Evolutionary conservation across 2,797 vertebrate species (phyloP).

Genomic region (Centropyge bicolor): DNA sequence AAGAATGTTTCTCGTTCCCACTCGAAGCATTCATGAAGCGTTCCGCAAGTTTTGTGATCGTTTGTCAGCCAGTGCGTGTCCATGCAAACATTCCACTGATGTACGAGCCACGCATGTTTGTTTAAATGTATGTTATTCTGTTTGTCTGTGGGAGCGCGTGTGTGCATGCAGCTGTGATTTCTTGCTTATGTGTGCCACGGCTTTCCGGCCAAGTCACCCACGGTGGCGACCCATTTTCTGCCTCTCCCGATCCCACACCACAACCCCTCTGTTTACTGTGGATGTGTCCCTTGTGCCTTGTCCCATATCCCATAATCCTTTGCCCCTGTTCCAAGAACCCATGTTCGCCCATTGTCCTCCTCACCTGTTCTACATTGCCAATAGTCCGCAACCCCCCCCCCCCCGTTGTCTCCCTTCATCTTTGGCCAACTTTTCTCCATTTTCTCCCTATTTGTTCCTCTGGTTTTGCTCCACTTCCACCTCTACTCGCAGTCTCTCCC

Average conservation of each 20-base stretch:
- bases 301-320: constrained; percentile 82
- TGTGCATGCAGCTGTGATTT: constrained; percentile 39
- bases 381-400: constrained; percentile 44
- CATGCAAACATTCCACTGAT: neutral
- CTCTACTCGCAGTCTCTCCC: constrained; percentile 9
- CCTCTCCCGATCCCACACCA: constrained; percentile 69
- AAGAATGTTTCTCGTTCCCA: neutral
- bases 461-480: constrained; percentile 36
- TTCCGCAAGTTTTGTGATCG: neutral
- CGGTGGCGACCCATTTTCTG: constrained; percentile 69
- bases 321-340: constrained; percentile 73
- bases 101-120: constrained; percentile 3
- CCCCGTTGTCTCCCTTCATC: constrained; percentile 65
- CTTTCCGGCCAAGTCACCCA: constrained; percentile 72
- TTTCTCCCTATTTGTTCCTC: neutral
- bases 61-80: neutral
- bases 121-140: constrained; percentile 14
- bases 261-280: constrained; percentile 72
- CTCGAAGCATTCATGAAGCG: neutral
- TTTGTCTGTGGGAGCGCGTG: neutral
- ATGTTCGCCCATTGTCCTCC: constrained; percentile 69
- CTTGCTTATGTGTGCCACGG: constrained; percentile 36
- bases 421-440: constrained; percentile 48
- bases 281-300: constrained; percentile 74
- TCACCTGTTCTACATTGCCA: constrained; percentile 73